Evolutionary conservation across 2,888 invertebrate genomes (phyloP).

Genomic region (Pharmacophagus antenor): DNA sequence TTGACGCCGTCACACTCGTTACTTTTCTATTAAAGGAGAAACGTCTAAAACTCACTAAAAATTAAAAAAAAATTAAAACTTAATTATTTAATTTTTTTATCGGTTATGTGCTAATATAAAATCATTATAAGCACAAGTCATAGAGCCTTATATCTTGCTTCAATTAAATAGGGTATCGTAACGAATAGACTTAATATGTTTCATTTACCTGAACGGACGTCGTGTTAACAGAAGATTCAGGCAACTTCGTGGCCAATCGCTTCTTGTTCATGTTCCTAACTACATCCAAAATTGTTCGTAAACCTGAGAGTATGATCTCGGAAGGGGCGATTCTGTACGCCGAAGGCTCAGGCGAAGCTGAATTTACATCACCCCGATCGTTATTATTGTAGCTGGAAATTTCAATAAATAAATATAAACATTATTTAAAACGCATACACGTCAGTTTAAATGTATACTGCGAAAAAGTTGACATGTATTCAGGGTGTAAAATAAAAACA

Average conservation of each 20-base stretch:
- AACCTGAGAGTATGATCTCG: conserved; percentile 64
- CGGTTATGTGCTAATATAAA: too few species aligned
- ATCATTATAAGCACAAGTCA: too few species aligned
- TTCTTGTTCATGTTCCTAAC: conserved; percentile 69
- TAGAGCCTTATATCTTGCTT: too few species aligned
- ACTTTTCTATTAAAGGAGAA: too few species aligned
- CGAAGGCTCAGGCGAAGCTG: conserved; percentile 37
- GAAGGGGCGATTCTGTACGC: conserved; percentile 57
- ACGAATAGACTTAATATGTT: conserved; percentile 31
- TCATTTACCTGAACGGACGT: conserved; percentile 60
- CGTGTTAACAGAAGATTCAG: conserved; percentile 30
- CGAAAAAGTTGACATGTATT: too few species aligned
- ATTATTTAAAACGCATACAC: background rate
- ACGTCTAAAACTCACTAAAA: too few species aligned
- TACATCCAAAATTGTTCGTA: conserved; percentile 71
- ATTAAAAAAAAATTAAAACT: too few species aligned
- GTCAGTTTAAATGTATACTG: too few species aligned
- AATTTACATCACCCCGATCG: conserved; percentile 33
- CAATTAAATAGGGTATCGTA: too few species aligned
- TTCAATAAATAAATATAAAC: conserved; percentile 20
- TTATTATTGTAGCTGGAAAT: conserved; percentile 46
- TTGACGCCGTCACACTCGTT: too few species aligned
- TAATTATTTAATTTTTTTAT: too few species aligned
- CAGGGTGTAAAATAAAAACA: too few species aligned
- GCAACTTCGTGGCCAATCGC: conserved; percentile 38